phyloP scores from a whole-genome alignment of 2,113 vertebrate genomes.

The Lophochroa leadbeateri region DNA sequence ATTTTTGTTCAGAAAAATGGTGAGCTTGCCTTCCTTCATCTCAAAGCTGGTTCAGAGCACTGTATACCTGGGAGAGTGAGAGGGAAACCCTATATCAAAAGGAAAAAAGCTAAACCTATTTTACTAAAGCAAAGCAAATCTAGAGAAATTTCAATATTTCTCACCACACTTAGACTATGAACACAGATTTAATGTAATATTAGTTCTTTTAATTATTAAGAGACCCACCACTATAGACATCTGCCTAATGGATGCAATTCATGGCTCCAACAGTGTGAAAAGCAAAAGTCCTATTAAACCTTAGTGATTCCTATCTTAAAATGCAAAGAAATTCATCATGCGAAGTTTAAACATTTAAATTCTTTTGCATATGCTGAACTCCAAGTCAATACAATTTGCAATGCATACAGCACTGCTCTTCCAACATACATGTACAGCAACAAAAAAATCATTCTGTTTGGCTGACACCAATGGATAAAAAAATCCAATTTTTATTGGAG shows the following conservation, averaged over 20 bases:
- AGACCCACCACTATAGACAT: background rate
- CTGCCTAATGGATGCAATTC: background rate
- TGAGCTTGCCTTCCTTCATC: constrained; percentile 65
- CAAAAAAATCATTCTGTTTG: background rate
- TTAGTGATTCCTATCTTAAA: background rate
- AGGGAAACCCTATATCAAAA: constrained; percentile 69
- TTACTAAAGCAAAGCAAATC: constrained; percentile 44
- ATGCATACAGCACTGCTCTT: background rate
- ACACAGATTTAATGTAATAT: background rate
- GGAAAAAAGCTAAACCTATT: constrained; percentile 57
- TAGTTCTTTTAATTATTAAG: background rate
- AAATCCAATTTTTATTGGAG: background rate
- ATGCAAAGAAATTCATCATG: background rate
- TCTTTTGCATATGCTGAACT: background rate
- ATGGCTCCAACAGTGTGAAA: background rate
- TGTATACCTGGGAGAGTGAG: constrained; percentile 64
- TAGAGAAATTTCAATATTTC: background rate
- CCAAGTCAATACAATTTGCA: background rate
- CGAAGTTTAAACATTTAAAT: background rate
- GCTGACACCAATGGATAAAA: background rate
- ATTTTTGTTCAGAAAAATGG: constrained; percentile 65
- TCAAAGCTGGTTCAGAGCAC: constrained; percentile 63
- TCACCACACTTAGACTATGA: background rate
- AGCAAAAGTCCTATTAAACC: background rate
- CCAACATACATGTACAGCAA: background rate